Percentiles rank a stretch among this genome's conserved stretches.
These are phyloP conservation scores for Thymelicus sylvestris DNA, from an alignment of 2,888 invertebrate species.

Conservation along the genomic window DNA sequence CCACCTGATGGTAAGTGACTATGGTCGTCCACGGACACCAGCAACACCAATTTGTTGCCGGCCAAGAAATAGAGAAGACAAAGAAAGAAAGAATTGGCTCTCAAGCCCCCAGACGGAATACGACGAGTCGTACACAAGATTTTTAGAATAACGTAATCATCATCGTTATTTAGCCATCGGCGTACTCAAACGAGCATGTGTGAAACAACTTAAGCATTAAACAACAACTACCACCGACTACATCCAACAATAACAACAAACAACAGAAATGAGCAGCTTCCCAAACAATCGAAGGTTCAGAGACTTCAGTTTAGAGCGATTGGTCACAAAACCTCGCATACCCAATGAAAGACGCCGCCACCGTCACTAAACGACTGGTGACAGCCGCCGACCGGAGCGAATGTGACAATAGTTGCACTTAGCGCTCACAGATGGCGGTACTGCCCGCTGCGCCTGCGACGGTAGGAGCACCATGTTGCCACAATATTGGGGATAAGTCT, in stretches of 20 bases:
- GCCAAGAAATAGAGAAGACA: no score
- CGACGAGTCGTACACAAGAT: no score
- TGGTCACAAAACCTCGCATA: conserved; percentile 67
- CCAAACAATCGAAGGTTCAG: conserved; percentile 32
- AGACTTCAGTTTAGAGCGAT: conserved; percentile 29
- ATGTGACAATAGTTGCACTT: conserved; percentile 80
- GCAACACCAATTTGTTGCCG: no score
- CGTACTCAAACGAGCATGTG: no score
- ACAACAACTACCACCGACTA: not conserved
- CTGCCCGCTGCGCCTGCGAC: conserved; percentile 67
- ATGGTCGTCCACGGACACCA: no score
- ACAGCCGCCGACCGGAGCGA: conserved; percentile 70
- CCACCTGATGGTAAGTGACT: no score
- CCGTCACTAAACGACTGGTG: conserved; percentile 74
- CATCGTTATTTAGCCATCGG: no score
- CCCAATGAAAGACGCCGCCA: conserved; percentile 72
- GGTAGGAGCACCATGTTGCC: not conserved
- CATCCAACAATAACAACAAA: conserved; percentile 40
- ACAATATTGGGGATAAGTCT: not conserved
- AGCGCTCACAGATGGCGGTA: conserved; percentile 81
- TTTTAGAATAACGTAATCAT: not conserved
- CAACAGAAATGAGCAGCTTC: conserved; percentile 9
- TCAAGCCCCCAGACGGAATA: no score
- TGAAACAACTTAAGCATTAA: not conserved
- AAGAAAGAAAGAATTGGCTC: no score